Percentiles rank a stretch among this genome's conserved stretches.
Evolutionary conservation across 37 sponge, comb jelly and placozoan species (phyloP).

Genomic region (Dysidea cf. avara): DNA sequence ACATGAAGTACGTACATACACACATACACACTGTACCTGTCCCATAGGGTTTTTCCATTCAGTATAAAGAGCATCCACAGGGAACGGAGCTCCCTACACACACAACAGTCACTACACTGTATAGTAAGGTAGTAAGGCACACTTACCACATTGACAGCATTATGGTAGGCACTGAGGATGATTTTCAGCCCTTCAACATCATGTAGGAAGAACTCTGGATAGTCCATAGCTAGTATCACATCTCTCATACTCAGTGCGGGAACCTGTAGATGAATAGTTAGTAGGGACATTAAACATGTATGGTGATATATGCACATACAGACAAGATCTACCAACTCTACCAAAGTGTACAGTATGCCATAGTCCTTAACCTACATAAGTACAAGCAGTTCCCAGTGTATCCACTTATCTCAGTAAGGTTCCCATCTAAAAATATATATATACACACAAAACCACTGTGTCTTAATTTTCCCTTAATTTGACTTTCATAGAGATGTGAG

Average conservation of each 20-base stretch:
- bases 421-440: too few species aligned
- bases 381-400: too few species aligned
- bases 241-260: conserved; percentile 88
- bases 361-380: background rate
- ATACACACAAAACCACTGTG: too few species aligned
- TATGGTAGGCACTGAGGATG: conserved; percentile 75
- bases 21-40: conserved; percentile 49
- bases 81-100: conserved; percentile 65
- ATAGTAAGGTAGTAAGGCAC: background rate
- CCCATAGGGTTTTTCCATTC: conserved; percentile 70
- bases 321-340: background rate
- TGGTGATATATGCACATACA: background rate
- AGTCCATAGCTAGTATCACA: conserved; percentile 88
- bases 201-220: conserved; percentile 85
- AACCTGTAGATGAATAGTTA: conserved; percentile 51
- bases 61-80: conserved; percentile 73
- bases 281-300: background rate
- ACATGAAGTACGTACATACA: conserved; percentile 4
- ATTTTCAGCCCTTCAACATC: conserved; percentile 84
- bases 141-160: conserved; percentile 15
- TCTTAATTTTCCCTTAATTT: too few species aligned
- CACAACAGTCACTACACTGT: background rate
- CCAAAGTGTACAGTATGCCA: background rate
- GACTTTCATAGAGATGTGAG: too few species aligned
- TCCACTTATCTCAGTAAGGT: too few species aligned